Percentiles rank a stretch among this genome's conserved stretches.
These are phyloP conservation scores for Eira barbara DNA, from an alignment of 2,113 vertebrate species.

Conservation along the genomic window DNA sequence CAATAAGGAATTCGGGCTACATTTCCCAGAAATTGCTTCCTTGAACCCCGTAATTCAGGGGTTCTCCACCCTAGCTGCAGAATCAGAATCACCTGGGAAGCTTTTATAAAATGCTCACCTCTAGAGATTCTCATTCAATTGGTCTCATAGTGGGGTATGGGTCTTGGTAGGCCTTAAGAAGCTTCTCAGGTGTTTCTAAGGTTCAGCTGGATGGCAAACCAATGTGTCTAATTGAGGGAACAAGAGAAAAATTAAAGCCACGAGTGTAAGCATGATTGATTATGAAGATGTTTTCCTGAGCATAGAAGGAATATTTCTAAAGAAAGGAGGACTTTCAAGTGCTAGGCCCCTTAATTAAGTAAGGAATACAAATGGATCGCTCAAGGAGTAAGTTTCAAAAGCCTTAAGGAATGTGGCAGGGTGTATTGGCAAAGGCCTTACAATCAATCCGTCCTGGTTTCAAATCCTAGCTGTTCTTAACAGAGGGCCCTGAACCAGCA, in stretches of 20 bases:
- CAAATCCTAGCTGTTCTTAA: neutral
- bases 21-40: neutral
- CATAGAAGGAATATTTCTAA: neutral
- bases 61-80: neutral
- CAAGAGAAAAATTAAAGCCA: neutral
- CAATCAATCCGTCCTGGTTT: neutral
- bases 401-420: neutral
- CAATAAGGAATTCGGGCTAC: neutral
- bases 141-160: neutral
- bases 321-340: neutral
- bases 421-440: neutral
- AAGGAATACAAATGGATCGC: neutral
- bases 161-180: neutral
- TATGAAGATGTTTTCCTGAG: neutral
- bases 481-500: too few relatives aligned
- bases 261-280: neutral
- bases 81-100: neutral
- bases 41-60: neutral
- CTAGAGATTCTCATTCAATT: neutral
- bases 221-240: neutral
- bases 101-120: neutral
- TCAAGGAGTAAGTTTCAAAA: neutral
- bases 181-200: neutral
- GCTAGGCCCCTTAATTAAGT: neutral
- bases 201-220: neutral